phyloP scores from a whole-genome alignment of 2,797 vertebrate species.

The Typhlichthys subterraneus region DNA sequence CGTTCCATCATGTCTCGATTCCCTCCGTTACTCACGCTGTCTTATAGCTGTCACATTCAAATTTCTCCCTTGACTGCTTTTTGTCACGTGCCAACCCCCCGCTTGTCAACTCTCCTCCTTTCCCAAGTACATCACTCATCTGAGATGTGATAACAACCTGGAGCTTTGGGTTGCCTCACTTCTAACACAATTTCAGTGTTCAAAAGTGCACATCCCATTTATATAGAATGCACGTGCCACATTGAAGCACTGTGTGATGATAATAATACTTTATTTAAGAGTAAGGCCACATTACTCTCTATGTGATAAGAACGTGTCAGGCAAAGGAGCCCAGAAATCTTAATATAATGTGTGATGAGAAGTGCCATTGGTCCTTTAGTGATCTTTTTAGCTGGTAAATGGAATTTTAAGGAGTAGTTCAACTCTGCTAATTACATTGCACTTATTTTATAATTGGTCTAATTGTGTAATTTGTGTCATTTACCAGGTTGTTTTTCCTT shows the following conservation, averaged over 20 bases:
- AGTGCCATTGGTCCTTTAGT: constrained; percentile 48
- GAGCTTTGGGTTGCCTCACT: neutral
- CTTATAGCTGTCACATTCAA: constrained; percentile 34
- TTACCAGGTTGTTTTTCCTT: constrained; percentile 51
- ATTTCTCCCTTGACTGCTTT: constrained; percentile 20
- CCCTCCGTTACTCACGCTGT: constrained; percentile 27
- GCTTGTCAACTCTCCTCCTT: constrained; percentile 27
- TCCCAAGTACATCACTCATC: constrained; percentile 32
- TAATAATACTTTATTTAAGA: constrained; percentile 22
- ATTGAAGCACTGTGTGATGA: constrained; percentile 24
- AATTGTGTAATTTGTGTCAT: constrained; percentile 76
- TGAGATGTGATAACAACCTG: constrained; percentile 16
- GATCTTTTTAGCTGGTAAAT: constrained; percentile 64
- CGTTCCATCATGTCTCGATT: neutral
- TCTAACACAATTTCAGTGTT: constrained; percentile 1
- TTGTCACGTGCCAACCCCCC: constrained; percentile 21
- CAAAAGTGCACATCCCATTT: neutral
- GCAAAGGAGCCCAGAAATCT: constrained; percentile 36
- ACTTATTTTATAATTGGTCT: constrained; percentile 69
- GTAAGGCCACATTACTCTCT: constrained; percentile 11
- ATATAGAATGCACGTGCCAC: neutral
- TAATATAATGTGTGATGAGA: constrained; percentile 45
- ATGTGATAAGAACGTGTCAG: constrained; percentile 2
- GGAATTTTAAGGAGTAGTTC: constrained; percentile 68
- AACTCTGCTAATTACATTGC: constrained; percentile 61